These are phyloP conservation scores for Pelagia noctiluca DNA, from an alignment of 30 jellyfish, hydroid and myxozoan species.

Conservation along the genomic window DNA sequence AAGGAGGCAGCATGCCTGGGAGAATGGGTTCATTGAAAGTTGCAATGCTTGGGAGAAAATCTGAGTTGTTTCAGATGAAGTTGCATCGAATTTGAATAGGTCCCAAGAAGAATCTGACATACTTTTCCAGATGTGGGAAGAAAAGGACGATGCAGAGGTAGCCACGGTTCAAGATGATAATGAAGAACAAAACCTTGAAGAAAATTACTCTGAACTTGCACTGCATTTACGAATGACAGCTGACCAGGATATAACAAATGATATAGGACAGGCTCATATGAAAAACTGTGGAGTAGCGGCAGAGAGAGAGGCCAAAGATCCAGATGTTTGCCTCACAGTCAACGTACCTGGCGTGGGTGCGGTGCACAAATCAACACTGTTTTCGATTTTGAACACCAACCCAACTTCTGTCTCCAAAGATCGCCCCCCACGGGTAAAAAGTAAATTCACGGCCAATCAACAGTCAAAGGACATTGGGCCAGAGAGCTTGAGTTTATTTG, in stretches of 20 bases:
- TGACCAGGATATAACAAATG: conserved; percentile 20
- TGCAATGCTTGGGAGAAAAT: neutral
- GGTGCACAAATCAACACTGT: neutral
- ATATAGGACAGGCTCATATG: neutral
- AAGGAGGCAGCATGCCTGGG: conserved; percentile 17
- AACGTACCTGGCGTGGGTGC: neutral
- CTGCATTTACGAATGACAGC: neutral
- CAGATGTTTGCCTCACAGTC: neutral
- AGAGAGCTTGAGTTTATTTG: conserved; percentile 28
- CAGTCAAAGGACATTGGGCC: neutral
- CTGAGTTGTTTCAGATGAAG: neutral
- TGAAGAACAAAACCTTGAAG: neutral
- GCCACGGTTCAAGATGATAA: neutral
- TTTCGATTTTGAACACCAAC: neutral
- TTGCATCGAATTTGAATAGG: neutral
- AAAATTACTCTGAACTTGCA: conserved; percentile 10
- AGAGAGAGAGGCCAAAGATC: neutral
- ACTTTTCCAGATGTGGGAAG: neutral
- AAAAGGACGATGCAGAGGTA: neutral
- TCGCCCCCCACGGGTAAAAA: conserved; percentile 1
- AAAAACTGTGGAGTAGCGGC: neutral
- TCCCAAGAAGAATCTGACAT: neutral
- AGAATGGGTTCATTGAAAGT: conserved; percentile 17
- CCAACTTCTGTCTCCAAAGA: conserved; percentile 23
- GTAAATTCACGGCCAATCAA: neutral